These are phyloP conservation scores for Drosophila saltans DNA, from an alignment of 1,140 invertebrate species.

Conservation along the genomic window DNA sequence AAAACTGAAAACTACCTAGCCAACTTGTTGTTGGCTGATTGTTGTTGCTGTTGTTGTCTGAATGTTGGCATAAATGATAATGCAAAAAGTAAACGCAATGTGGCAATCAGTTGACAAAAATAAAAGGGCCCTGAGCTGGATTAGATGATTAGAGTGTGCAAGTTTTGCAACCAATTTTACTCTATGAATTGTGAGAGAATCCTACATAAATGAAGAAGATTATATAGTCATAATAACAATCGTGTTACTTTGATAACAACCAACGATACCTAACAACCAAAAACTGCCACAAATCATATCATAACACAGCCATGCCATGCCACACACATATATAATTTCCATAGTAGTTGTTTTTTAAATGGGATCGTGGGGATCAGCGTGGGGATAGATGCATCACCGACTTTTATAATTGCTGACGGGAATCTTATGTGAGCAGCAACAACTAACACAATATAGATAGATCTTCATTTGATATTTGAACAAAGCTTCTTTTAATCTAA, in stretches of 20 bases:
- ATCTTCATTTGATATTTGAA: neutral
- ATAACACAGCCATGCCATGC: neutral
- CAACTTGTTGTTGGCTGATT: constrained; percentile 12
- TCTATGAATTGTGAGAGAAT: constrained; percentile 21
- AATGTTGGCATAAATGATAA: constrained; percentile 41
- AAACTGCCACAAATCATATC: neutral
- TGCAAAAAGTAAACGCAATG: constrained; percentile 53
- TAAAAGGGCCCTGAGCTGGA: constrained; percentile 56
- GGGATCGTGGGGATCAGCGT: constrained; percentile 1
- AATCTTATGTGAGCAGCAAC: neutral
- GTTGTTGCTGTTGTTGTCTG: neutral
- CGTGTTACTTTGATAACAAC: constrained; percentile 18
- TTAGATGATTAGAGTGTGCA: constrained; percentile 58
- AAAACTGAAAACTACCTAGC: constrained; percentile 17
- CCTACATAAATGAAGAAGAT: constrained; percentile 20
- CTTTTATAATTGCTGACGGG: neutral
- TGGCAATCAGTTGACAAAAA: constrained; percentile 33
- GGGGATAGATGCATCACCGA: neutral
- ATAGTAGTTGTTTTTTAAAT: constrained; percentile 1
- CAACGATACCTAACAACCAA: neutral
- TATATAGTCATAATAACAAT: constrained; percentile 36
- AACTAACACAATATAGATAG: neutral
- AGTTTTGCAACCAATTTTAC: constrained; percentile 13
- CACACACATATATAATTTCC: neutral
- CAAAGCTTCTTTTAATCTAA: neutral